A percentile compares a stretch with the other conserved stretches of the same genome.
Conservation (phyloP, 2,888 invertebrate genomes). For the Xestia rhomboidea region DNA sequence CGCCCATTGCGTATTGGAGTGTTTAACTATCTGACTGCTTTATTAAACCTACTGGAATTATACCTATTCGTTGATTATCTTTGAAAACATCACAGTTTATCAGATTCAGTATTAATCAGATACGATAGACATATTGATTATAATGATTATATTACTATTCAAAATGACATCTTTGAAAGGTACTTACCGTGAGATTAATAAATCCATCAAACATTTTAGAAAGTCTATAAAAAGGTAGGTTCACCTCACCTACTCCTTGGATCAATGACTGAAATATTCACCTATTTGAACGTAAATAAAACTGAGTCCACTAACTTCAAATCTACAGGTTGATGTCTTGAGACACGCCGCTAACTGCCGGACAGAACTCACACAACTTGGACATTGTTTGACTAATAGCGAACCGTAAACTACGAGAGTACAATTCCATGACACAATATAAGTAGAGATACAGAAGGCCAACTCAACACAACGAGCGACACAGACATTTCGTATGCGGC, state of each 20-base stretch:
- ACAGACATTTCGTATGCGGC: neutral
- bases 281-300: constrained; percentile 7
- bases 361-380: constrained; percentile 75
- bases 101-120: constrained; percentile 38
- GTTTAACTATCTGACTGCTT: constrained; percentile 34
- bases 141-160: constrained; percentile 27
- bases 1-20: constrained; percentile 42
- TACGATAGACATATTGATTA: constrained; percentile 21
- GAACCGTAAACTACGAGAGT: constrained; percentile 69
- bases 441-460: constrained; percentile 12
- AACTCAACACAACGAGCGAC: neutral
- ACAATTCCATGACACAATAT: constrained; percentile 54
- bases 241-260: neutral
- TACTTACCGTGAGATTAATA: neutral
- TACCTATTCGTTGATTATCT: constrained; percentile 35
- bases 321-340: constrained; percentile 60
- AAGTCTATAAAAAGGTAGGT: neutral
- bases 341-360: constrained; percentile 69
- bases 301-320: constrained; percentile 36
- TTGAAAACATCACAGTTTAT: constrained; percentile 40
- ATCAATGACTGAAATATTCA: constrained; percentile 6
- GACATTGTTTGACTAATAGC: constrained; percentile 84
- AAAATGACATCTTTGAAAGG: constrained; percentile 1
- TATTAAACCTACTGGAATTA: constrained; percentile 26
- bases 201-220: neutral